Base-by-base conservation (phyloP, 1,140 invertebrate genomes). In the Drosophila sp. region DNA sequence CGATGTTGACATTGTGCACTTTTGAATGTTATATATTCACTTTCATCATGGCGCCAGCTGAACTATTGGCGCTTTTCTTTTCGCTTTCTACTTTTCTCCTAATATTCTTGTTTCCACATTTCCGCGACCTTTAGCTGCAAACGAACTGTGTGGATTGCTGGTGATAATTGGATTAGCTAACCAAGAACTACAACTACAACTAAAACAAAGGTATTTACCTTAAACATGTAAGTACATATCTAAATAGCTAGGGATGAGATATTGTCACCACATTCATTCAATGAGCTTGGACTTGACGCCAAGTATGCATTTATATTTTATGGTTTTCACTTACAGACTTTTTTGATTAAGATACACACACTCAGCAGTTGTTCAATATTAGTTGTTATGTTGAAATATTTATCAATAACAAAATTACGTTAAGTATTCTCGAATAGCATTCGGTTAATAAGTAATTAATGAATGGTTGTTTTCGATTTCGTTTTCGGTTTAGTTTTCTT, bases 261-360 rank as follows among this genome's bases (percentile, higher is more conserved):
- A 47, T 82, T 79, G 72, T 87, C 73, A 68, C 47, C 71, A 63
- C 69, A 82, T 79, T 82, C 79, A 87, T 80, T 80, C 78, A 81
- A 74, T 86, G 60, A 70, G 47, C 65, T 80, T 73, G 35, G 47
- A 66, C 69, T 47, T 66, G 55, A 38, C 50, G 58, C 44, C 62
- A 55, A 62, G 60, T 69, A 44, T 70, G 23, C 56, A 79, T 57
- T 72, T 65, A 57, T 80, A 27, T 63, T 69, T 69, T 17, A 40
- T 58, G 55, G 60, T 81, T 90, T 60, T 38, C 78, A 80, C 73
- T 78, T 89, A 73, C 70, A 86, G 84, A 79, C 72, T 89, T 89
- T 89, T 90, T 91, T 91, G 54, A 91, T 90, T 91, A 91, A 91
- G 89, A 91, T 91, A 91, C 73, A 91, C 89, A 91, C 89, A 72